Percentiles rank a stretch among this genome's conserved stretches.
These are phyloP conservation scores for Peucedramus taeniatus DNA, from an alignment of 2,113 vertebrate genomes.

Conservation along the genomic window DNA sequence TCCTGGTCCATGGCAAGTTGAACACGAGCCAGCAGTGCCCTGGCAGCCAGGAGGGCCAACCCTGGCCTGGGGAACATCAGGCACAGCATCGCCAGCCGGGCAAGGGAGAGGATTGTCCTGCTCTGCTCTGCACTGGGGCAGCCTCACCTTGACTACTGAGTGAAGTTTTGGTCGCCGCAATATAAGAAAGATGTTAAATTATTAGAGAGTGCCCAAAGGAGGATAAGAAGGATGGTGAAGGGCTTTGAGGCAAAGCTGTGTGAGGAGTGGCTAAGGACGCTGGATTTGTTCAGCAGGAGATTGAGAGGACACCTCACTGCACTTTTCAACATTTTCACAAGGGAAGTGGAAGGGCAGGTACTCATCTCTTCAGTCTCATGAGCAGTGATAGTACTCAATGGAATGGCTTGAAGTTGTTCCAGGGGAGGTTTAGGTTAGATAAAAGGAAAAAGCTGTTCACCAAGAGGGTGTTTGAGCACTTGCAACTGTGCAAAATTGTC, in stretches of 20 bases:
- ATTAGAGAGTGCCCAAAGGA: neutral
- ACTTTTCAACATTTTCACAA: neutral
- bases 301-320: neutral
- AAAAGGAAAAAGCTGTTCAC: neutral
- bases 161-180: neutral
- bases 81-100: accelerated
- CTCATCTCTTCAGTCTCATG: neutral
- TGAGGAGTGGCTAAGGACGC: neutral
- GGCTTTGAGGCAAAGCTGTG: neutral
- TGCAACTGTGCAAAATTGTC: neutral
- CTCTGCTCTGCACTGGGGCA: accelerated
- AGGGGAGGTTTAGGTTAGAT: neutral
- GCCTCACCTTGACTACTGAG: neutral
- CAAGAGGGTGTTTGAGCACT: neutral
- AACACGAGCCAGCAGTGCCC: neutral
- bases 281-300: neutral
- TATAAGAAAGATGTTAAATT: neutral
- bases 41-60: neutral
- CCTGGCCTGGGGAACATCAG: neutral
- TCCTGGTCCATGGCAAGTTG: accelerated
- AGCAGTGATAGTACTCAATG: neutral
- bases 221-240: neutral
- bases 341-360: neutral
- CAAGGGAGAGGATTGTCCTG: neutral
- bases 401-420: neutral